Evolutionary conservation across 2,888 invertebrate genomes (phyloP).

Genomic region (Hoplodrina ambigua): DNA sequence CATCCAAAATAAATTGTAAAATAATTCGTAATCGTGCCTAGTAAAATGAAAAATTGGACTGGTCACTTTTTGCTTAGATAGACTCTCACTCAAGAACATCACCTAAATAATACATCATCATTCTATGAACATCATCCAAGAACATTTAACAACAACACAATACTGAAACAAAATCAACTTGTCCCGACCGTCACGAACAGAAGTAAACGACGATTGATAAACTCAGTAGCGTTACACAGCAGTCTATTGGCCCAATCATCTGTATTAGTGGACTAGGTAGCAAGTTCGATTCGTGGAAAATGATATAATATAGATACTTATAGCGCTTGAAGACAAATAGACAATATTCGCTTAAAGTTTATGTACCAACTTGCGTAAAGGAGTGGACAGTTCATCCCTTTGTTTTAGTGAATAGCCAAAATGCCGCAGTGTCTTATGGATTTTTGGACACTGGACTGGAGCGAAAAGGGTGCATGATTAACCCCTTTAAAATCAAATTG

Average conservation of each 20-base stretch:
- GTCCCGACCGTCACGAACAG: neutral
- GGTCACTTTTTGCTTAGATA: neutral
- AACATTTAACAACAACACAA: too few relatives aligned
- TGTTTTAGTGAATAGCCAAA: neutral
- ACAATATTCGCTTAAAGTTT: too few relatives aligned
- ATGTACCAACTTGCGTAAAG: too few relatives aligned
- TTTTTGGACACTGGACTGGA: neutral
- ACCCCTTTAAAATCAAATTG: neutral
- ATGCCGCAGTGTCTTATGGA: conserved; percentile 1
- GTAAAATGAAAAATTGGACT: too few relatives aligned
- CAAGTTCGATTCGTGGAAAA: conserved; percentile 1
- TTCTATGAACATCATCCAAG: too few relatives aligned
- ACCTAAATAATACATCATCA: too few relatives aligned
- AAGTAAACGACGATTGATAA: conserved; percentile 9
- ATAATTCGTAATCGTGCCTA: too few relatives aligned
- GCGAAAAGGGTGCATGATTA: neutral
- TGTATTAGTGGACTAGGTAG: neutral
- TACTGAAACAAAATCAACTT: neutral
- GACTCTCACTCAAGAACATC: neutral
- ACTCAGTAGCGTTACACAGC: conserved; percentile 7
- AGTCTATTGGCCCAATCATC: neutral
- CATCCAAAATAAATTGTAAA: neutral
- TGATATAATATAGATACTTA: neutral
- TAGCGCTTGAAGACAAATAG: too few relatives aligned
- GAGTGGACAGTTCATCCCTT: neutral